Conservation (phyloP, 2,888 invertebrate species). For the Campoletis raptor region DNA sequence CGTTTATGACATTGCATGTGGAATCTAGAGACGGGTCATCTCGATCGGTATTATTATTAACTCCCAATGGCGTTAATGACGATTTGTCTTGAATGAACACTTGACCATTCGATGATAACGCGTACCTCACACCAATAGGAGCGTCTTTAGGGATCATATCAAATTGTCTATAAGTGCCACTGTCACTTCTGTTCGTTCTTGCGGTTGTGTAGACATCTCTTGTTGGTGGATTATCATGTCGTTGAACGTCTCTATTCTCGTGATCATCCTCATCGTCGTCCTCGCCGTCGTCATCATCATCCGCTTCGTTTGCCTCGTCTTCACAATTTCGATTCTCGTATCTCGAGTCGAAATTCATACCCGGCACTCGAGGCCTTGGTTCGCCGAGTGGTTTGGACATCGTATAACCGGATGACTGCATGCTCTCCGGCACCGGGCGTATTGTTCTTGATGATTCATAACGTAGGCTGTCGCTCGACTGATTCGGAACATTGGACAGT, state of each 20-base stretch:
- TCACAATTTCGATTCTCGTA: conserved; percentile 32
- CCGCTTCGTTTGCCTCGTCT: conserved; percentile 15
- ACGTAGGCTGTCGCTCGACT: conserved; percentile 58
- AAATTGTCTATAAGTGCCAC: conserved; percentile 57
- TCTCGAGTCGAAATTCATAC: conserved; percentile 58
- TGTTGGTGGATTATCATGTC: conserved; percentile 22
- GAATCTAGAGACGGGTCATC: conserved; percentile 20
- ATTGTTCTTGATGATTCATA: conserved; percentile 70
- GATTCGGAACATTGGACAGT: conserved; percentile 43
- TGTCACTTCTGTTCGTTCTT: conserved; percentile 51
- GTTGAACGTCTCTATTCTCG: not conserved
- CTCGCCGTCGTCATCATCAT: conserved; percentile 25
- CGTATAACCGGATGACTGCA: conserved; percentile 75
- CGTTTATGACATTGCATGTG: conserved; percentile 29
- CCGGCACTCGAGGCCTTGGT: conserved; percentile 21
- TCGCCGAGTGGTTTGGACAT: conserved; percentile 66
- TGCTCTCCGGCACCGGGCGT: conserved; percentile 71
- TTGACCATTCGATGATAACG: conserved; percentile 31
- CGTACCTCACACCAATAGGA: conserved; percentile 35
- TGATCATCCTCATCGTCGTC: conserved; percentile 14
- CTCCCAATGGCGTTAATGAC: not conserved
- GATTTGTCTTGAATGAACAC: conserved; percentile 31
- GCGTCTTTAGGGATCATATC: conserved; percentile 58
- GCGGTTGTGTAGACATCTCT: conserved; percentile 54
- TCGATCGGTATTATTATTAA: conserved; percentile 35